These are phyloP conservation scores for Cabera pusaria DNA, from an alignment of 2,888 invertebrate species.

Conservation along the genomic window DNA sequence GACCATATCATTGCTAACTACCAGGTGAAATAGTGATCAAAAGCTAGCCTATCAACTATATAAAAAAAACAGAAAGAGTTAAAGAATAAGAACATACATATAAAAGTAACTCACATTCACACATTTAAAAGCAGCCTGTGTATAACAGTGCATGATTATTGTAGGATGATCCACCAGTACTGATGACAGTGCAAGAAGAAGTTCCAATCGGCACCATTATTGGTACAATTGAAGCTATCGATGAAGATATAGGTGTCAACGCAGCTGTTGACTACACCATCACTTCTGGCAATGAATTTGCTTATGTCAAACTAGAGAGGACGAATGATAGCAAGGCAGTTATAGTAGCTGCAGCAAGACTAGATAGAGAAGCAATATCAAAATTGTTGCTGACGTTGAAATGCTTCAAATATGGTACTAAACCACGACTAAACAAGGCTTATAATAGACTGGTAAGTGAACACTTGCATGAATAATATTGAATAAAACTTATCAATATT, in stretches of 20 bases:
- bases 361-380: conserved; percentile 86
- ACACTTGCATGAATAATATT: no score
- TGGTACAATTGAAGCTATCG: conserved; percentile 87
- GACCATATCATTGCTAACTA: no score
- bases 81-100: no score
- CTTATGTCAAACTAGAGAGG: conserved; percentile 84
- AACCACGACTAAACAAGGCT: conserved; percentile 67
- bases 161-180: conserved; percentile 86
- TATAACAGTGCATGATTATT: no score
- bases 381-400: conserved; percentile 86
- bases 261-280: conserved; percentile 89
- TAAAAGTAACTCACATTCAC: no score
- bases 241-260: conserved; percentile 89
- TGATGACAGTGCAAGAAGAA: conserved; percentile 87
- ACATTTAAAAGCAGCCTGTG: no score
- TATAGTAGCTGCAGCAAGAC: conserved; percentile 82
- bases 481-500: no score
- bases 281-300: conserved; percentile 88
- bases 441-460: conserved; percentile 84
- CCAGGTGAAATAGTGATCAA: no score
- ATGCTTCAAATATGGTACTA: conserved; percentile 84
- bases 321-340: conserved; percentile 86
- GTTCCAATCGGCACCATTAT: conserved; percentile 85
- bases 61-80: no score
- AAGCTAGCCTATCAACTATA: no score